A percentile compares a stretch with the other conserved stretches of the same genome.
Conservation (phyloP, 2,888 invertebrate species). For the Carpatolechia fugitivella region DNA sequence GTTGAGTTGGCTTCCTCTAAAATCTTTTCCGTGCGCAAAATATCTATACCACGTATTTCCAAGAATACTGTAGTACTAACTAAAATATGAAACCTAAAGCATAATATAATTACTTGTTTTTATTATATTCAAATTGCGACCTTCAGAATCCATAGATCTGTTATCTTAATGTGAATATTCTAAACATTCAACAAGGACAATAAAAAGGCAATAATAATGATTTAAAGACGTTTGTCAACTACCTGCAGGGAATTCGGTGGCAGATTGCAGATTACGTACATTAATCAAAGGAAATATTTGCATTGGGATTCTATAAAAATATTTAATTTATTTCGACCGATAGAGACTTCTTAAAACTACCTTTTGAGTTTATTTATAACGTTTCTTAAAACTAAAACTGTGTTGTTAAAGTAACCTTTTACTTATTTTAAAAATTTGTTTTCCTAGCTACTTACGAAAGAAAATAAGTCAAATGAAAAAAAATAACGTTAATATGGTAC, state of each 20-base stretch:
- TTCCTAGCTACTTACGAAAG: no score
- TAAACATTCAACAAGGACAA: constrained; percentile 24
- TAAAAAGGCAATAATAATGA: constrained; percentile 40
- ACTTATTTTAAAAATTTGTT: no score
- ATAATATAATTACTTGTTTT: not conserved
- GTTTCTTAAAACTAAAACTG: no score
- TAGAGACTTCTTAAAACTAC: constrained; percentile 51
- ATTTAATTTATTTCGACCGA: constrained; percentile 48
- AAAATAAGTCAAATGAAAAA: no score
- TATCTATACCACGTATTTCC: no score
- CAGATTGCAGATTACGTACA: constrained; percentile 69
- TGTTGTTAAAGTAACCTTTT: no score
- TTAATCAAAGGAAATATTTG: constrained; percentile 63
- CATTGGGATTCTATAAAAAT: constrained; percentile 51
- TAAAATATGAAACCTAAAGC: no score
- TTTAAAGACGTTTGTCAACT: constrained; percentile 53
- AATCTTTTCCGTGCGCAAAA: no score
- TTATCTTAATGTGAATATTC: constrained; percentile 22
- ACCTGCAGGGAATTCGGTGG: constrained; percentile 70
- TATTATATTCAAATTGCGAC: not conserved
- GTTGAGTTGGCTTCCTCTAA: no score
- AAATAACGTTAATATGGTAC: no score
- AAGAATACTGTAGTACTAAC: no score
- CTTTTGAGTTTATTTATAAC: constrained; percentile 6
- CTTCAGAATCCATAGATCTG: constrained; percentile 9